phyloP scores from a whole-genome alignment of 2,113 vertebrate genomes.

The Serinus canaria region DNA sequence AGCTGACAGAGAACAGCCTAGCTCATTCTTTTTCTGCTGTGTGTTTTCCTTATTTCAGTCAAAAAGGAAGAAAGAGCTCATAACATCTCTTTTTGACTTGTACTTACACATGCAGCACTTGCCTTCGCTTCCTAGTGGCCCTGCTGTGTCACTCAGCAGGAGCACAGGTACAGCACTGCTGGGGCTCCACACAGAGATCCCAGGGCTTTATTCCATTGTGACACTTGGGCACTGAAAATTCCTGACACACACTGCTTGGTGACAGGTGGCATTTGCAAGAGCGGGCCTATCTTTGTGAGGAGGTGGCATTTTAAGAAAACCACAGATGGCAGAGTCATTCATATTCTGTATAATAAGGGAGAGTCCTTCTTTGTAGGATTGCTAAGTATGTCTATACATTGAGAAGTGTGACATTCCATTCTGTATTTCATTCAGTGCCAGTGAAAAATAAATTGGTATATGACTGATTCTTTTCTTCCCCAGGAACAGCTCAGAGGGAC shows the following conservation, averaged over 20 bases:
- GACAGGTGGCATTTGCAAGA: constrained; percentile 53
- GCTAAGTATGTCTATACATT: background rate
- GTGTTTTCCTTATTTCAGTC: background rate
- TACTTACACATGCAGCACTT: background rate
- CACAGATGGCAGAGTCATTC: constrained; percentile 57
- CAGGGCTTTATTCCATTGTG: background rate
- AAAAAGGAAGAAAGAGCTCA: background rate
- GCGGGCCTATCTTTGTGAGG: background rate
- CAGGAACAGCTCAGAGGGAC: background rate
- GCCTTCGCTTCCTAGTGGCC: background rate
- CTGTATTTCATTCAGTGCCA: background rate
- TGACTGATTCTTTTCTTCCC: background rate
- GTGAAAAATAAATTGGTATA: constrained; percentile 16
- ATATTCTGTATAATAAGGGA: constrained; percentile 22
- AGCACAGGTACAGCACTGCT: background rate
- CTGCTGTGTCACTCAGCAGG: constrained; percentile 2
- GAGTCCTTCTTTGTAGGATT: background rate
- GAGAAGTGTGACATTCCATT: background rate
- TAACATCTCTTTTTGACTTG: background rate
- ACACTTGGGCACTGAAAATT: background rate
- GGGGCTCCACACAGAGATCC: background rate
- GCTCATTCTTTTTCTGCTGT: background rate
- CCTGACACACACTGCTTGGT: background rate
- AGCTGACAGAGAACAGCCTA: background rate
- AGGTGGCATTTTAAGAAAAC: constrained; percentile 49